phyloP scores from a whole-genome alignment of 2,113 vertebrate genomes.

The Platichthys flesus region DNA sequence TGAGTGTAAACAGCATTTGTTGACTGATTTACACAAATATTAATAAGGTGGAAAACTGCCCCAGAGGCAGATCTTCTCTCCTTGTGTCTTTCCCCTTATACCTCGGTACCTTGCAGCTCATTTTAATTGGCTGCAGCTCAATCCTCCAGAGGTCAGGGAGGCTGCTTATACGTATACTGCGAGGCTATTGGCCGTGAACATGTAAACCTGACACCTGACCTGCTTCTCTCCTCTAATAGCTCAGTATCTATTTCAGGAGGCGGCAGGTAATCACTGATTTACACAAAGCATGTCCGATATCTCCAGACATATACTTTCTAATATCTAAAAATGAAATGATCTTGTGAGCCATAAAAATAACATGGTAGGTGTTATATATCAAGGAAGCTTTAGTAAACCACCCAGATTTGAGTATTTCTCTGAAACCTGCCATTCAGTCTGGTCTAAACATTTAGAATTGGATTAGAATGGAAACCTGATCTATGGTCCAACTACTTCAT shows the following conservation, averaged over 20 bases:
- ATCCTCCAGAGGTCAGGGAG: slow-evolving; percentile 6
- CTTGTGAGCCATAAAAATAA: too few species aligned
- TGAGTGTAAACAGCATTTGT: too few species aligned
- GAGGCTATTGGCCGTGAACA: slow-evolving; percentile 10
- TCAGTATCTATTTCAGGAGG: slow-evolving; percentile 19
- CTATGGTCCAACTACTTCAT: slow-evolving; percentile 35
- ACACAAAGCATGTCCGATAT: background rate
- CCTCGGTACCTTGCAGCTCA: background rate
- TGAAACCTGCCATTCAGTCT: too few species aligned
- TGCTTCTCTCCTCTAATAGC: slow-evolving; percentile 23
- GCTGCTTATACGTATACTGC: slow-evolving; percentile 28
- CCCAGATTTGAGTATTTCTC: too few species aligned
- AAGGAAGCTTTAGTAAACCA: too few species aligned
- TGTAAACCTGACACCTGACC: slow-evolving; percentile 51
- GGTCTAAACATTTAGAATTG: too few species aligned
- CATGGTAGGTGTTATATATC: too few species aligned
- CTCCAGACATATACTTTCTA: background rate
- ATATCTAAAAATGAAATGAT: too few species aligned
- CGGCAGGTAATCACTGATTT: background rate
- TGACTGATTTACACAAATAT: too few species aligned
- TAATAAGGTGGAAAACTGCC: too few species aligned
- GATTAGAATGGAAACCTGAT: background rate
- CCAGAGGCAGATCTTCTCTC: background rate
- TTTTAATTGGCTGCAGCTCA: slow-evolving; percentile 32
- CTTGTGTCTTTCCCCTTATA: background rate